These are phyloP conservation scores for Galaxea fascicularis DNA, from an alignment of 92 coral and sea anemone genomes.

Conservation along the genomic window DNA sequence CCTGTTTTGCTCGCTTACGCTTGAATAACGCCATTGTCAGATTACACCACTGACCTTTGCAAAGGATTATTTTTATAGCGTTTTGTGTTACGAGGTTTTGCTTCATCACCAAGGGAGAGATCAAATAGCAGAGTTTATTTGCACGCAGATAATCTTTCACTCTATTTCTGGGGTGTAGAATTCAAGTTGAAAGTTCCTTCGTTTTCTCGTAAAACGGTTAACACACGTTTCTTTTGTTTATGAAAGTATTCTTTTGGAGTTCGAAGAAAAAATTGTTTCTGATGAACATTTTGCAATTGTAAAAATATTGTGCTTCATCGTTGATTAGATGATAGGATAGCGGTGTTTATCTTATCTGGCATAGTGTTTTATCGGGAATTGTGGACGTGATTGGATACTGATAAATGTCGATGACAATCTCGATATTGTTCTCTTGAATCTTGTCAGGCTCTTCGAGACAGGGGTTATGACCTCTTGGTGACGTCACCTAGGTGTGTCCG, in stretches of 20 bases:
- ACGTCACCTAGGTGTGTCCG: slow-evolving; percentile 99
- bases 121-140: slow-evolving; percentile 35
- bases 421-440: slow-evolving; percentile 73
- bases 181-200: neutral
- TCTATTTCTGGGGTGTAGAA: slow-evolving; percentile 1
- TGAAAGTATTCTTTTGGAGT: neutral
- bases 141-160: slow-evolving; percentile 27
- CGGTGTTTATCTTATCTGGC: slow-evolving; percentile 60
- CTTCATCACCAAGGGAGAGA: slow-evolving; percentile 42
- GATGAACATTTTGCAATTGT: neutral
- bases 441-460: slow-evolving; percentile 62
- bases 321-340: slow-evolving; percentile 33
- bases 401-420: slow-evolving; percentile 67
- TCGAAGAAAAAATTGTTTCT: neutral
- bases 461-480: slow-evolving; percentile 83
- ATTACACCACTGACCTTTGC: slow-evolving; percentile 32
- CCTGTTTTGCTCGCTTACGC: slow-evolving; percentile 27
- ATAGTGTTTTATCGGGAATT: slow-evolving; percentile 48
- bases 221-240: neutral
- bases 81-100: slow-evolving; percentile 42
- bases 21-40: slow-evolving; percentile 61
- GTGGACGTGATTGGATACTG: slow-evolving; percentile 72
- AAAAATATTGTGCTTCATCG: neutral
- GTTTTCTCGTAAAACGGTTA: neutral
- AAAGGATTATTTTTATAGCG: slow-evolving; percentile 57